These are phyloP conservation scores for Apodemia zela DNA, from an alignment of 2,888 invertebrate genomes.

Conservation along the genomic window DNA sequence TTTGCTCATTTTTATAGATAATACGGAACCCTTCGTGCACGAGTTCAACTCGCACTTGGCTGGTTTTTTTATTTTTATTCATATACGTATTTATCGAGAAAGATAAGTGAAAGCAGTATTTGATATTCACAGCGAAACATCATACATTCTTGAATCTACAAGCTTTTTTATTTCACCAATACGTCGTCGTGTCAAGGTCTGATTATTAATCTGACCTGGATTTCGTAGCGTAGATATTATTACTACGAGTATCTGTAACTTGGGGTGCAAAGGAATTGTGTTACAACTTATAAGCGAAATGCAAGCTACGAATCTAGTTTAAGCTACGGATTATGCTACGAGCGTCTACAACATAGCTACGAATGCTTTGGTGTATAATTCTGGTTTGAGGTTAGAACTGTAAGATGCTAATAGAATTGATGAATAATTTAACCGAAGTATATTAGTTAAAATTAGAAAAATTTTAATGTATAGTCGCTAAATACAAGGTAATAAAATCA, in stretches of 20 bases:
- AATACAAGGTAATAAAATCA: too few relatives aligned
- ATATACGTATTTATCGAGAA: neutral
- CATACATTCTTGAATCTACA: conserved; percentile 1
- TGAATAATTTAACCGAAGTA: too few relatives aligned
- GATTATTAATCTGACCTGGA: conserved; percentile 15
- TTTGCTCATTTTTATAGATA: too few relatives aligned
- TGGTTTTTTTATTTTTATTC: neutral
- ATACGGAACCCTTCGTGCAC: too few relatives aligned
- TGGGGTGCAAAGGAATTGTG: neutral
- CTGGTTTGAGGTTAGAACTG: too few relatives aligned
- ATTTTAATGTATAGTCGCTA: too few relatives aligned
- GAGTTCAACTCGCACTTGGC: too few relatives aligned
- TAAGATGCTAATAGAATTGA: too few relatives aligned
- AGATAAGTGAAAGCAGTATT: neutral
- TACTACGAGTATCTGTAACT: conserved; percentile 2
- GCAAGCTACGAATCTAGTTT: conserved; percentile 1
- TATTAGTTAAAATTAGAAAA: too few relatives aligned
- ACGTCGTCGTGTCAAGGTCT: conserved; percentile 2
- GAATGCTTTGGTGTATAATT: neutral
- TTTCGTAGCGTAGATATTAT: conserved; percentile 2
- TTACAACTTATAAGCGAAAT: neutral
- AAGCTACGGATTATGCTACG: conserved; percentile 1
- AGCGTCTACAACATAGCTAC: neutral
- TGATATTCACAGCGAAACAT: neutral
- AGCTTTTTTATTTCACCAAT: conserved; percentile 5